Base-by-base conservation (phyloP, 2,888 invertebrate species). In the Sphaeridia pumilis region DNA sequence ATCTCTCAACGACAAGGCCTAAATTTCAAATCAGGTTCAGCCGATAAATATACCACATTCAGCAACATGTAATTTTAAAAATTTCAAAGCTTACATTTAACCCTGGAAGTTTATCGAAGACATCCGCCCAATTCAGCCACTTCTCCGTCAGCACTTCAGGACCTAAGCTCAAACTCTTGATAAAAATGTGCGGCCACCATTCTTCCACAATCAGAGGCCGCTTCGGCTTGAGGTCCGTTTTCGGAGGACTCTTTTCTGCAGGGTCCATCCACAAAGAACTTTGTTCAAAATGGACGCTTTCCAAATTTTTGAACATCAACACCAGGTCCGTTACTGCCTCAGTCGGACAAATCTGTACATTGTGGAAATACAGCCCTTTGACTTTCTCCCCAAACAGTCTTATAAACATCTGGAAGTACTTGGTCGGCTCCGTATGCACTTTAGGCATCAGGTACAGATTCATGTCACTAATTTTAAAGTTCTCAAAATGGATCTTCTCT, bases 401-500 rank as follows among this genome's bases (percentile, higher is more conserved):
- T 3, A 51, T n/a, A 21, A 51, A 51, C 24, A 25, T 35, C 12
- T 45, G 26, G 38, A 51, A 51, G 22, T 44, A 36, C 17, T 44
- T 45, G 7, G 51, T 51, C 3, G 51, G 51, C 20, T 44, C 45
- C 27, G 51, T 45, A 10, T 26, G 35, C 24, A 51, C n/a, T 7
- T 46, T 24, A 12, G 44, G 51, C n/a, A 51, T 51, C 21, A 51
- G 46, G 27, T 51, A 51, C 12, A 51, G 21, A 14, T 51, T 51
- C 3, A 51, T 24, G n/a, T 51, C 34, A 28, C 31, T 26, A 51
- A 51, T 44, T 21, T 38, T 24, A 26, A 51, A 51, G 38, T 51
- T 51, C 28, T 35, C 25, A 14, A 44, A 44, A 3, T 25, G 17
- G 7, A 48, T 17, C 4, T 22, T n/a, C 7, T 46, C 34, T 26